Percentiles rank a stretch among this genome's conserved stretches.
Evolutionary conservation across 1,140 invertebrate genomes (phyloP).

Genomic region (Drusus annulatus): DNA sequence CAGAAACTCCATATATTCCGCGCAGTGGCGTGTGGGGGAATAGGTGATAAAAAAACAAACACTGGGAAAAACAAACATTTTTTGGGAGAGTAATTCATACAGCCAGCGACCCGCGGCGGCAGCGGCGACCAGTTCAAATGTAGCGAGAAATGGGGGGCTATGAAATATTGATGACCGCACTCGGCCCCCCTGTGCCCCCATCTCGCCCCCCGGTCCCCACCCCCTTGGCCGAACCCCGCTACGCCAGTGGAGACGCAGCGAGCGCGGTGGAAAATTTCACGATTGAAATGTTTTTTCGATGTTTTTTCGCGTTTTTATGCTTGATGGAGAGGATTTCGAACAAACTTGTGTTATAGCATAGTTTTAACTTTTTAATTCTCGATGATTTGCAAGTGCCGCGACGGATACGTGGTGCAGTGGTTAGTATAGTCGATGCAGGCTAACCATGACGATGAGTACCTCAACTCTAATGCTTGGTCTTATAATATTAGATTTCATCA

Average conservation of each 20-base stretch:
- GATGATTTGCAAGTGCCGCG: no score
- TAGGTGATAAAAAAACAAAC: conserved; percentile 39
- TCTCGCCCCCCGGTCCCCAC: not conserved
- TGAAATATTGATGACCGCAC: conserved; percentile 56
- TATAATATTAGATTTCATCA: no score
- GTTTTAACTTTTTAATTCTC: no score
- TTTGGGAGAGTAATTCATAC: conserved; percentile 55
- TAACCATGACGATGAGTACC: no score
- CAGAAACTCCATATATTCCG: conserved; percentile 2
- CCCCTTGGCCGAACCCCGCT: not conserved
- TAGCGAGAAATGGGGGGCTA: conserved; percentile 55
- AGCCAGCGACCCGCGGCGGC: conserved; percentile 51
- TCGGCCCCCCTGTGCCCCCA: not conserved
- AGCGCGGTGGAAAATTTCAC: not conserved
- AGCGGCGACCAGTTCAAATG: conserved; percentile 50
- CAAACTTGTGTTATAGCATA: no score
- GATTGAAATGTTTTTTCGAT: not conserved
- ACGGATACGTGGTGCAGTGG: no score
- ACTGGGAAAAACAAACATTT: conserved; percentile 47
- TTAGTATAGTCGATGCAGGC: no score
- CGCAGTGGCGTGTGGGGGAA: conserved; percentile 4
- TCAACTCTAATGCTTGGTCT: no score
- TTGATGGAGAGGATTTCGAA: no score
- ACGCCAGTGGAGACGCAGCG: conserved; percentile 11
- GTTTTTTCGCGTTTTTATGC: no score